Conservation (phyloP, 2,888 invertebrate genomes). For the Hedya salicella region DNA sequence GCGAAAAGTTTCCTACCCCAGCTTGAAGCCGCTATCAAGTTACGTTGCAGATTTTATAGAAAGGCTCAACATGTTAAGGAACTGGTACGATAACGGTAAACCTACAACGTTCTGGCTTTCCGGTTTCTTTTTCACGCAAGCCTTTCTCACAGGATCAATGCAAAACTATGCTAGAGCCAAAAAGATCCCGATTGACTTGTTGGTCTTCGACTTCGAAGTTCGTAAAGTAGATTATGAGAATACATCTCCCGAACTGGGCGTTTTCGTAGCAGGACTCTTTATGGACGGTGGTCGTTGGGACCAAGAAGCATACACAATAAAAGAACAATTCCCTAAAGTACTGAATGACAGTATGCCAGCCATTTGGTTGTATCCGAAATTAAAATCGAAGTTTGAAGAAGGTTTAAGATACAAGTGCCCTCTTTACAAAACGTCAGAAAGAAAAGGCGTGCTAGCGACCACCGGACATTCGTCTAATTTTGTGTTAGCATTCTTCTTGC, state of each 20-base stretch:
- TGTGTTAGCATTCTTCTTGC: constrained; percentile 90
- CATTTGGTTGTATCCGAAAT: constrained; percentile 89
- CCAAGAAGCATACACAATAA: constrained; percentile 81
- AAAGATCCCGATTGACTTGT: constrained; percentile 93
- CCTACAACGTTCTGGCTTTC: constrained; percentile 95
- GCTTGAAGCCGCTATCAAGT: constrained; percentile 92
- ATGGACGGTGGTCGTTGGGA: constrained; percentile 96
- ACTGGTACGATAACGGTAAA: constrained; percentile 89
- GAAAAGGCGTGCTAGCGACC: constrained; percentile 91
- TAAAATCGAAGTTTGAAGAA: constrained; percentile 79
- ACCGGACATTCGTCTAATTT: constrained; percentile 95
- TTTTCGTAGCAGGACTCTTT: constrained; percentile 90
- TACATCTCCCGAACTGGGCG: constrained; percentile 83
- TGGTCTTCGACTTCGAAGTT: constrained; percentile 90
- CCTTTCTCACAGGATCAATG: constrained; percentile 95
- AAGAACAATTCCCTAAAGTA: constrained; percentile 93
- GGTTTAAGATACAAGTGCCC: constrained; percentile 88
- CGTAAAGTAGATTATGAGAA: constrained; percentile 73
- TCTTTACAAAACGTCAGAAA: constrained; percentile 92
- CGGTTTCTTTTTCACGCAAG: constrained; percentile 97
- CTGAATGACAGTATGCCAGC: constrained; percentile 92
- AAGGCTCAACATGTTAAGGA: constrained; percentile 89
- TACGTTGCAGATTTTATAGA: constrained; percentile 93
- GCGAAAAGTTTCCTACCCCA: constrained; percentile 94
- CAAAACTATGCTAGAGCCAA: constrained; percentile 95